Percentiles rank a stretch among this genome's conserved stretches.
phyloP scores from a whole-genome alignment of 2,113 vertebrate genomes.

The Leptobrachium ailaonicum region DNA sequence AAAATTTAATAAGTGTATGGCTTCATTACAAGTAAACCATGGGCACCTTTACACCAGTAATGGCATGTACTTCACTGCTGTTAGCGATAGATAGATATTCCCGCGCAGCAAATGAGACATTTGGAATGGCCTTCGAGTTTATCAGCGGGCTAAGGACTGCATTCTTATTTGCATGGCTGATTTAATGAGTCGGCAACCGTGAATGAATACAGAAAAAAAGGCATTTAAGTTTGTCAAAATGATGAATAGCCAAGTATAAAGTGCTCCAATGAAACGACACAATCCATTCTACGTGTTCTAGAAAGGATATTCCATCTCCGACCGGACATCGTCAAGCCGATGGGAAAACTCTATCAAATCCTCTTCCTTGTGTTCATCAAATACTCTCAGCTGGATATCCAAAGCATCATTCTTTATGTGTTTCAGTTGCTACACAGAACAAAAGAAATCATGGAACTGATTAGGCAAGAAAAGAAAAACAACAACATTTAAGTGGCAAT shows the following conservation, averaged over 20 bases:
- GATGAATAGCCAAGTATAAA: background rate
- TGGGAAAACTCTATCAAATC: slow-evolving; percentile 94
- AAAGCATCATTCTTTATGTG: slow-evolving; percentile 85
- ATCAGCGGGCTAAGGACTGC: background rate
- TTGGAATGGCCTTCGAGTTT: background rate
- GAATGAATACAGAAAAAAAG: background rate
- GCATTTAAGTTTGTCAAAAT: background rate
- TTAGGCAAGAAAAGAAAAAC: background rate
- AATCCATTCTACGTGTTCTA: slow-evolving; percentile 19
- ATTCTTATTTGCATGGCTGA: slow-evolving; percentile 2
- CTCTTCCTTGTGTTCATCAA: slow-evolving; percentile 95
- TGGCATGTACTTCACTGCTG: background rate
- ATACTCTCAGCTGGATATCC: slow-evolving; percentile 96
- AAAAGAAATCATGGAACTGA: background rate
- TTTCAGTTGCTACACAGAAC: slow-evolving; percentile 64
- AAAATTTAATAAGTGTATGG: background rate
- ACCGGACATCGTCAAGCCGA: slow-evolving; percentile 88
- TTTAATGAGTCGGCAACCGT: background rate
- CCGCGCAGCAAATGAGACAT: background rate
- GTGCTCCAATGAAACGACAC: background rate
- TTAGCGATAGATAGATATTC: background rate
- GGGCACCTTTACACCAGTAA: background rate
- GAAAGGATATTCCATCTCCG: slow-evolving; percentile 96
- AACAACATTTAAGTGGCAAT: no score
- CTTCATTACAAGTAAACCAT: background rate